Evolutionary conservation across 2,888 invertebrate genomes (phyloP), one percentile per base, ranked within the genome.

Genomic region (Drosophila histrio): DNA sequence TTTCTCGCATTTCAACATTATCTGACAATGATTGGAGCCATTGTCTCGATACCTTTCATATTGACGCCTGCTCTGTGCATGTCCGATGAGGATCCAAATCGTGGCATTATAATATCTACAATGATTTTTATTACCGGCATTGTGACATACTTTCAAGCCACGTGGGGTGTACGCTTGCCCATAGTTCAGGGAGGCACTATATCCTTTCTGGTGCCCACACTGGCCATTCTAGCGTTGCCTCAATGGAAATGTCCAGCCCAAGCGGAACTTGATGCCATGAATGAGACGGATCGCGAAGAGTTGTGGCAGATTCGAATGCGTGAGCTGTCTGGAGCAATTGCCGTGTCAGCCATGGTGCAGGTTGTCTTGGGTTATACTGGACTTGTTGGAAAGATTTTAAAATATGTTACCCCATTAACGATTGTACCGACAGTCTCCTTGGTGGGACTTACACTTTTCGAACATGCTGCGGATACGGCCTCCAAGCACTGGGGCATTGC

Each of bases 1-100:
- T 95, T 96, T 83, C 94, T 97, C 92, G 97, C 96, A 11, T 92
- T 97, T 57, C 97, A 96, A 94, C 96, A 96, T 89, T 96, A 96
- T 90, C 91, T 96, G 75, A 96, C 96, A 0, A 96, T 97, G 95
- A 96, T 97, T 66, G 97, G 96, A 0, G 95, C 96, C 0, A 96
- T 96, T 30, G 95, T 97, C 5, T 95, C 96, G 1, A 96, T 96
- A 73, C 97, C 96, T 0, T 95, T 96, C 88, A 95, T 97, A 67
- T 91, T 97, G 63, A 95, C 96, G n/a, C 95, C 96, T 0, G 95
- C 95, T 1, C 93, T 97, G 11, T 97, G 96, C 90, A 96, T 96
- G 94, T 93, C 92, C 46, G 95, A 95, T 75, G 94, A 95, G 36
- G 95, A 96, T 90, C 95, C 95, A 0, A 94, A 94, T 65, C 92